Conservation (phyloP, 2,797 vertebrate species). For the Passerculus sandwichensis region DNA sequence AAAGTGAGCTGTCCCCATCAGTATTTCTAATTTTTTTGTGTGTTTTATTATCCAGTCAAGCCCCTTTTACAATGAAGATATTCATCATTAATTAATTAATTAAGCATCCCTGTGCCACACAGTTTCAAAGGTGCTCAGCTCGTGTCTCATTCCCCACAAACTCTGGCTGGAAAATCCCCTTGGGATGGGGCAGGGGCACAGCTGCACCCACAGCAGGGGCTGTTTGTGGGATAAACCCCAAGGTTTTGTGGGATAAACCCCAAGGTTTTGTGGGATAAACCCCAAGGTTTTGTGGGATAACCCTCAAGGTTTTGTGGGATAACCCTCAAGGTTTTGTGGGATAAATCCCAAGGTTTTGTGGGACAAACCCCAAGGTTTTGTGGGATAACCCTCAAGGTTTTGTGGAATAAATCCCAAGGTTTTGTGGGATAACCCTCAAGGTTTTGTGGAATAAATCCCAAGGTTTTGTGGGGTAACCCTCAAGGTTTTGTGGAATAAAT, state of each 20-base stretch:
- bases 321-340: not conserved
- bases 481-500: no score
- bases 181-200: rapidly evolving
- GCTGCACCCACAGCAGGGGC: rapidly evolving
- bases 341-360: not conserved
- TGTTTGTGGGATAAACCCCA: not conserved
- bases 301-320: not conserved
- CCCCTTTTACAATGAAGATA: not conserved
- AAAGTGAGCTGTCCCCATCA: not conserved
- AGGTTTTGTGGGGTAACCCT: no score
- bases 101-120: not conserved
- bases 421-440: no score
- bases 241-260: not conserved
- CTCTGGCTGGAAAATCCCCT: not conserved
- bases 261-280: no score
- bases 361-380: not conserved
- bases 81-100: not conserved
- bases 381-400: no score
- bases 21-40: not conserved
- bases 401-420: not conserved
- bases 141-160: rapidly evolving
- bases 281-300: not conserved
- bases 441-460: no score
- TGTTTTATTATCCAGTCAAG: not conserved
- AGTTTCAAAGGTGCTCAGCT: not conserved